Evolutionary conservation across 1,140 invertebrate species (phyloP).

Genomic region (Drosophila mayri): DNA sequence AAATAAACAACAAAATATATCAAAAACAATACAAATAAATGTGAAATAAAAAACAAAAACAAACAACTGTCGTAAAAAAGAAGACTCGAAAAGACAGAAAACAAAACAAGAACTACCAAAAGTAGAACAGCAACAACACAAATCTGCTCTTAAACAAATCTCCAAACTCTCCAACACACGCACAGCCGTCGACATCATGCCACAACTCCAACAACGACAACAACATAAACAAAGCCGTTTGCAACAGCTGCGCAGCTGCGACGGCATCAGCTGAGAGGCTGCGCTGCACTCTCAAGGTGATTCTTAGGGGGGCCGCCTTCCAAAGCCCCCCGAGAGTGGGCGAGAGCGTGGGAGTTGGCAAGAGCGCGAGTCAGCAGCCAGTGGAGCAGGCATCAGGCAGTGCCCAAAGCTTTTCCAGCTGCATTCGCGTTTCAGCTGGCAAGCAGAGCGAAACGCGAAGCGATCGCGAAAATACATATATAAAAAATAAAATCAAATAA

Average conservation of each 20-base stretch:
- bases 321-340: background rate
- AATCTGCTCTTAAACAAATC: conserved; percentile 2
- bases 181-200: conserved; percentile 5
- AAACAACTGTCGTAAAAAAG: background rate
- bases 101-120: background rate
- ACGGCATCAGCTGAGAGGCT: conserved; percentile 42
- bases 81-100: background rate
- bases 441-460: conserved; percentile 30
- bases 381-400: conserved; percentile 5
- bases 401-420: conserved; percentile 24
- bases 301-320: conserved; percentile 1
- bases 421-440: conserved; percentile 75
- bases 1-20: background rate
- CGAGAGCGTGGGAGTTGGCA: conserved; percentile 6
- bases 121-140: background rate
- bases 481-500: conserved; percentile 5
- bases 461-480: conserved; percentile 16
- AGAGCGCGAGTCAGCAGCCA: conserved; percentile 11
- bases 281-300: conserved; percentile 42
- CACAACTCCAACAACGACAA: conserved; percentile 4
- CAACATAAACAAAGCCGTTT: conserved; percentile 54
- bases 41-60: background rate
- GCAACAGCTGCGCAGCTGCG: conserved; percentile 69
- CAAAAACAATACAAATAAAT: background rate
- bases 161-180: background rate